These are phyloP conservation scores for Gymnoscelis rufifasciata DNA, from an alignment of 2,888 invertebrate genomes.

Conservation along the genomic window DNA sequence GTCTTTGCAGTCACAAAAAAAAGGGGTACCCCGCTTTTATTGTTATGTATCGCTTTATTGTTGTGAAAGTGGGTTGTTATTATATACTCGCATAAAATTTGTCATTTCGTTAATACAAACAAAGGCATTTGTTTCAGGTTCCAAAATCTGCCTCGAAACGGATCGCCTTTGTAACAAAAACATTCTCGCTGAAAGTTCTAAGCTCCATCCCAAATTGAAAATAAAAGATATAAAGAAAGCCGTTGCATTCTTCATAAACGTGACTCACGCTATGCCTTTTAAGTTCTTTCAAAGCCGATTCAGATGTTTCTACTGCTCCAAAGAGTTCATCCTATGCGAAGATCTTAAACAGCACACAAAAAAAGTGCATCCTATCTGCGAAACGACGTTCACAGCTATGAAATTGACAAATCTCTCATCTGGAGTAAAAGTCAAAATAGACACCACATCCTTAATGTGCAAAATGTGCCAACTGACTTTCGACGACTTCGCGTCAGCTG, in stretches of 20 bases:
- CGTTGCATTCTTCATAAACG: slow-evolving; percentile 55
- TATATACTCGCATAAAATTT: too few relatives aligned
- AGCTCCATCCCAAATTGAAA: too few relatives aligned
- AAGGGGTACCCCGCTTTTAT: too few relatives aligned
- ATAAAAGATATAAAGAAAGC: too few relatives aligned
- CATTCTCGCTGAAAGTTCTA: too few relatives aligned
- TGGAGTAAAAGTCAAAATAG: slow-evolving; percentile 56
- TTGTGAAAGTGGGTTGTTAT: too few relatives aligned
- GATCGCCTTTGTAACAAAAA: too few relatives aligned
- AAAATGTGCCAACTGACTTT: slow-evolving; percentile 22
- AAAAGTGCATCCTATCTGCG: slow-evolving; percentile 53
- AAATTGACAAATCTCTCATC: slow-evolving; percentile 51
- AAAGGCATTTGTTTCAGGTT: too few relatives aligned
- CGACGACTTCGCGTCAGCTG: slow-evolving; percentile 11
- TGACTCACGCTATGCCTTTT: slow-evolving; percentile 61
- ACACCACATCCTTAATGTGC: slow-evolving; percentile 29
- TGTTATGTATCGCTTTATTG: too few relatives aligned
- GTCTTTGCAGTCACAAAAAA: too few relatives aligned
- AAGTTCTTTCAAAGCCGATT: slow-evolving; percentile 59
- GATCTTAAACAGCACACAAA: slow-evolving; percentile 54
- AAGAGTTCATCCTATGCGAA: slow-evolving; percentile 53
- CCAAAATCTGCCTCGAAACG: too few relatives aligned
- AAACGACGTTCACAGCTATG: slow-evolving; percentile 52
- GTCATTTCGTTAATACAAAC: too few relatives aligned
- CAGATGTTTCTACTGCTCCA: slow-evolving; percentile 62